Percentiles rank a stretch among this genome's conserved stretches.
Evolutionary conservation across 2,797 vertebrate genomes (phyloP).

Genomic region (Catamblyrhynchus diadema): DNA sequence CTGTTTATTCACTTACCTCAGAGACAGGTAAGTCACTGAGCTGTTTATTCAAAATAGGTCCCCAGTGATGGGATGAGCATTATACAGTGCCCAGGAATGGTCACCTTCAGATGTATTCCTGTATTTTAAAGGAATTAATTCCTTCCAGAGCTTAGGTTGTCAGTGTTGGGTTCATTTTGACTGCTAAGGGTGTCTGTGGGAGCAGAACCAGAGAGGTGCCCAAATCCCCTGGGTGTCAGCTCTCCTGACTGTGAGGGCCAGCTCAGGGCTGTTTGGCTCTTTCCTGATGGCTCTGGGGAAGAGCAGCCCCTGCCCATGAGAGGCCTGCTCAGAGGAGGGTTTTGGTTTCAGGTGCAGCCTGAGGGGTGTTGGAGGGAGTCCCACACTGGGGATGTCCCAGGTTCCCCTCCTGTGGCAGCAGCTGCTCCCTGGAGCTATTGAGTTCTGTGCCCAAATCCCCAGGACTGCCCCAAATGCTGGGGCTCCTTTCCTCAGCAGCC

Average conservation of each 20-base stretch:
- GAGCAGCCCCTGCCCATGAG: too few species aligned
- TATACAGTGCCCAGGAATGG: fast-evolving
- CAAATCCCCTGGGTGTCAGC: fast-evolving
- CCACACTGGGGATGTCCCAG: fast-evolving
- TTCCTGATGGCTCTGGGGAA: not conserved
- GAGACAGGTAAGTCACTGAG: not conserved
- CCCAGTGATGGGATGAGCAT: too few species aligned
- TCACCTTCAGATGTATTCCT: not conserved
- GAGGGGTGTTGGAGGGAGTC: not conserved
- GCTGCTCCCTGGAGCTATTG: not conserved
- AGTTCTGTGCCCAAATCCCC: not conserved
- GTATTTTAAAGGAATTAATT: not conserved
- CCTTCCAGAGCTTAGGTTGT: not conserved
- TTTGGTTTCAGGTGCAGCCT: not conserved
- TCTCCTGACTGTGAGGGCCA: not conserved
- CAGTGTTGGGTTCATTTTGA: not conserved
- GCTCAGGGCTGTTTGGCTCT: not conserved
- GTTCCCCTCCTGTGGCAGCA: not conserved
- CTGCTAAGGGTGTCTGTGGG: too few species aligned
- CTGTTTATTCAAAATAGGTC: not conserved
- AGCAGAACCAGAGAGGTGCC: not conserved
- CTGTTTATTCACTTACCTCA: not conserved
- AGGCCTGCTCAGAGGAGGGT: too few species aligned
- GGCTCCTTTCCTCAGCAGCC: not conserved
- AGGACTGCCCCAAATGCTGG: not conserved